phyloP scores from a whole-genome alignment of 2,888 invertebrate genomes.

The Amphipoea oculea region DNA sequence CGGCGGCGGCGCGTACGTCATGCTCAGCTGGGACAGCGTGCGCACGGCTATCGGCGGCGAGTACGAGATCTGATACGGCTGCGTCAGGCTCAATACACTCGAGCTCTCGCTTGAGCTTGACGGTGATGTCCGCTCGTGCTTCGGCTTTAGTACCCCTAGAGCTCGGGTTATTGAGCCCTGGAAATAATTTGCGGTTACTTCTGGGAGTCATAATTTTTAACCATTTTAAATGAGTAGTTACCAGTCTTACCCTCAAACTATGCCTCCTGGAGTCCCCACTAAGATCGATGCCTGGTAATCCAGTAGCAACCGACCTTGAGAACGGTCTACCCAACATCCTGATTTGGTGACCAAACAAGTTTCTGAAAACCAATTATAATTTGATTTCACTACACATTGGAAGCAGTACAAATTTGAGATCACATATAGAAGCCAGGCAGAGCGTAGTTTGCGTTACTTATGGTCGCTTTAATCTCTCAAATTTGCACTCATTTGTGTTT shows the following conservation, averaged over 20 bases:
- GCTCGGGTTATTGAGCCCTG: conserved; percentile 94
- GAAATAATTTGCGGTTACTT: conserved; percentile 54
- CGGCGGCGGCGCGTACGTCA: conserved; percentile 91
- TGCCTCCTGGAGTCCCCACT: conserved; percentile 90
- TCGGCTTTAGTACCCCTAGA: conserved; percentile 92
- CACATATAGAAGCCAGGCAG: conserved; percentile 84
- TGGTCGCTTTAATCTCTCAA: conserved; percentile 72
- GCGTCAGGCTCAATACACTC: conserved; percentile 89
- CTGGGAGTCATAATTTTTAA: neutral
- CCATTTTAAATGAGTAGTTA: neutral
- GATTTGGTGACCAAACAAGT: conserved; percentile 92
- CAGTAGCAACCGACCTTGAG: conserved; percentile 92
- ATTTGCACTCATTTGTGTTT: conserved; percentile 78
- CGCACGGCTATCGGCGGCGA: conserved; percentile 90
- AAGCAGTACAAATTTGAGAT: conserved; percentile 74
- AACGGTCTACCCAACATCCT: conserved; percentile 92
- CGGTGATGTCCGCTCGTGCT: conserved; percentile 92
- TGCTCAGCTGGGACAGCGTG: conserved; percentile 90
- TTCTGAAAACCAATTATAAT: conserved; percentile 87
- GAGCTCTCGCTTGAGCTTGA: conserved; percentile 92
- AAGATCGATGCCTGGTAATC: conserved; percentile 88
- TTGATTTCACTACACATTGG: conserved; percentile 79
- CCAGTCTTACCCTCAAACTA: conserved; percentile 89
- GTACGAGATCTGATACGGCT: conserved; percentile 87
- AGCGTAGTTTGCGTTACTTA: conserved; percentile 75